Base-by-base conservation (phyloP, 35 echinoderm and acorn worm genomes). In the Holothuria glaberrima region DNA sequence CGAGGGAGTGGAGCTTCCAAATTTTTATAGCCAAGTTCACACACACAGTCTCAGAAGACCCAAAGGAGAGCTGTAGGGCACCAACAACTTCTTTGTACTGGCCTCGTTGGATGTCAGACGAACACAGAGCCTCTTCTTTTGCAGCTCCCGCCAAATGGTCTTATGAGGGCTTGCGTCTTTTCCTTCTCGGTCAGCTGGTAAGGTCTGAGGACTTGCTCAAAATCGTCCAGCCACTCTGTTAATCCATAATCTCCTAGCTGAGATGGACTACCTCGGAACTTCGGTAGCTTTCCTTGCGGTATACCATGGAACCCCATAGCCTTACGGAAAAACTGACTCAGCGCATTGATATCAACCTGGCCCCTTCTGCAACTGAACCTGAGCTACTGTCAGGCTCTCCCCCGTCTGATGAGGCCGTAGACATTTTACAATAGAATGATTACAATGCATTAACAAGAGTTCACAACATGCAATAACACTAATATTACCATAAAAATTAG, bases 61-160 rank as follows among this genome's bases (percentile, higher is more conserved):
- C 58, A 63, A 85, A n/a, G n/a, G n/a, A 85, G 5, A 59, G 24
- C 36, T 85, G 34, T 3, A 85, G 54, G 9, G 28, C 50, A 20
- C 60, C 58, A 58, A 85, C 54, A 25, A 85, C 58, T 28, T 65
- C 61, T 65, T 65, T 65, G 27, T 65, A 65, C 61, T 65, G 19
- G 61, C 19, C 27, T n/a, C 61, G 27, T n/a, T 28, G 19, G 61
- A 3, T 28, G 20, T 65, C 61, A 28, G 61, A 28, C 61, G 17
- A 65, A 65, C 61, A 65, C 27, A 65, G 19, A 6, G 17, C 61
- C 17, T 65, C 61, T 65, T 65, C 61, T 28, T 65, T 65, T 65
- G 61, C 61, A 16, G 19, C 61, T n/a, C 61, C 61, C 19, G 4
- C 19, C 19, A 65, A 65, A 28, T 65, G 4, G 63, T 66, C 63